These are phyloP conservation scores for Oopsacas minuta DNA, from an alignment of 37 sponge, comb jelly and placozoan genomes.

Conservation along the genomic window DNA sequence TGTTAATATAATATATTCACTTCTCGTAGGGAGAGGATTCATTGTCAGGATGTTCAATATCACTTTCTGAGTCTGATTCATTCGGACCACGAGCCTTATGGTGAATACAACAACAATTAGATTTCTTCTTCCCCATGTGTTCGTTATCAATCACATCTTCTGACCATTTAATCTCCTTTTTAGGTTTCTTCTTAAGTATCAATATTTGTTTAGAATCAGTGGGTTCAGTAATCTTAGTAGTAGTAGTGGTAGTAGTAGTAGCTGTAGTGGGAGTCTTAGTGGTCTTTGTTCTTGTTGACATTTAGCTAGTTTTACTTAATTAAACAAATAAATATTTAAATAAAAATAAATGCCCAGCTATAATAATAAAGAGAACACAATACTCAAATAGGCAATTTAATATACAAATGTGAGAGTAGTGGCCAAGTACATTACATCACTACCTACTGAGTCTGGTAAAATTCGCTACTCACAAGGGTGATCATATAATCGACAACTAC, in stretches of 20 bases:
- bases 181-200: conserved; percentile 58
- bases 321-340: too few species aligned
- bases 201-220: background rate
- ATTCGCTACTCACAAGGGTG: too few species aligned
- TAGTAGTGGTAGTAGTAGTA: background rate
- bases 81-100: conserved; percentile 45
- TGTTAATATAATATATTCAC: background rate
- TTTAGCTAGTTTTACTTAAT: too few species aligned
- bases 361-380: too few species aligned
- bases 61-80: conserved; percentile 48
- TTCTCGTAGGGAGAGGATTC: conserved; percentile 26
- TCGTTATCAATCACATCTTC: conserved; percentile 89
- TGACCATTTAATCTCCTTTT: conserved; percentile 70
- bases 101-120: conserved; percentile 97
- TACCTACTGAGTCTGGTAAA: too few species aligned
- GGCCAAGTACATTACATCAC: too few species aligned
- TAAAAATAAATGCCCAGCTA: too few species aligned
- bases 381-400: too few species aligned
- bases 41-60: conserved; percentile 29
- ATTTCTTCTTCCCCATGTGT: conserved; percentile 85
- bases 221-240: background rate
- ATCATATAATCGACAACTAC: too few species aligned
- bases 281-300: background rate
- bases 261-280: background rate
- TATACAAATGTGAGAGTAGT: too few species aligned